Evolutionary conservation across 2,113 vertebrate genomes (phyloP).

Genomic region (Mus spicilegus): DNA sequence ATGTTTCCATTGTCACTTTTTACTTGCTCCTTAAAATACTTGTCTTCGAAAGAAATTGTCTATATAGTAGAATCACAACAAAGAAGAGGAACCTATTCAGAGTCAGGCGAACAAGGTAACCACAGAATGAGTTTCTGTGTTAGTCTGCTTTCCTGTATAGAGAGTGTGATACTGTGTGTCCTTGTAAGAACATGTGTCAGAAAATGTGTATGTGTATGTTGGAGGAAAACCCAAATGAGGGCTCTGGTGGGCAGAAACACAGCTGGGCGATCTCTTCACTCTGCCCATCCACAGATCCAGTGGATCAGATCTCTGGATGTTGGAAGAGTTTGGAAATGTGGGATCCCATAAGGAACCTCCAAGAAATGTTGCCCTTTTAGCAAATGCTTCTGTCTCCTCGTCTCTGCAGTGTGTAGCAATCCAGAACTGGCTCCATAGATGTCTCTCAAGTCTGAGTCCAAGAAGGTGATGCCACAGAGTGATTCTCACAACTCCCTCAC

Average conservation of each 20-base stretch:
- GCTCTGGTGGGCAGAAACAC: background rate
- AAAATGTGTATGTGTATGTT: background rate
- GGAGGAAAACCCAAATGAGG: background rate
- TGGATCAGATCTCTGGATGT: background rate
- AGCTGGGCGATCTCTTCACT: background rate
- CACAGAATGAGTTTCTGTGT: background rate
- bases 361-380: background rate
- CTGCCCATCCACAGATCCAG: background rate
- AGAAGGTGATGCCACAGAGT: background rate
- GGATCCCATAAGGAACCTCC: background rate
- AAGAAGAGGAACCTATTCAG: background rate
- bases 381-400: background rate
- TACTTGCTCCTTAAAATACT: slow-evolving; percentile 48
- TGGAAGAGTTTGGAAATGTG: background rate
- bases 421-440: background rate
- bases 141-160: background rate
- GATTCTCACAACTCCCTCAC: background rate
- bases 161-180: background rate
- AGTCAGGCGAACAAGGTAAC: slow-evolving; percentile 15
- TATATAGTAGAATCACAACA: slow-evolving; percentile 48
- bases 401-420: background rate
- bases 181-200: background rate
- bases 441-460: background rate
- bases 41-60: slow-evolving; percentile 38
- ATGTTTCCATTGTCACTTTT: slow-evolving; percentile 66